These are phyloP conservation scores for Drosophila picticornis DNA, from an alignment of 2,888 invertebrate genomes.

Conservation along the genomic window DNA sequence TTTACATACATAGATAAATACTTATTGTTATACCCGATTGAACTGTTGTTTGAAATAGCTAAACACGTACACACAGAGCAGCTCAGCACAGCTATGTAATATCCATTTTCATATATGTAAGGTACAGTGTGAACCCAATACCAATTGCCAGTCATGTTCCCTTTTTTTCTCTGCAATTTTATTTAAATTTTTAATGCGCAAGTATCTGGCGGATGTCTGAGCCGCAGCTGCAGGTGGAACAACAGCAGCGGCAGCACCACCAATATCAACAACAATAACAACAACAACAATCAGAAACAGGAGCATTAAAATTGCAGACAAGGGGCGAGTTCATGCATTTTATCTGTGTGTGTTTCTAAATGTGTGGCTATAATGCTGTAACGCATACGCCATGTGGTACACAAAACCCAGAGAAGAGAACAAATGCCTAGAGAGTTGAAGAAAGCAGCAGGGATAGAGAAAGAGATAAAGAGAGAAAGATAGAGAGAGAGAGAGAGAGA, in stretches of 20 bases:
- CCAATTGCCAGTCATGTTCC: slow-evolving; percentile 28
- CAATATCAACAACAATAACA: slow-evolving; percentile 26
- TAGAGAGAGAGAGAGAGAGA: background rate
- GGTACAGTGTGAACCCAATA: slow-evolving; percentile 3
- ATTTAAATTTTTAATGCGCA: slow-evolving; percentile 75
- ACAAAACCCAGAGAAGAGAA: slow-evolving; percentile 21
- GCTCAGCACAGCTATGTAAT: slow-evolving; percentile 23
- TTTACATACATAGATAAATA: slow-evolving; percentile 17
- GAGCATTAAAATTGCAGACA: slow-evolving; percentile 74
- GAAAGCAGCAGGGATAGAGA: slow-evolving; percentile 1
- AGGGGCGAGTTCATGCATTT: slow-evolving; percentile 52
- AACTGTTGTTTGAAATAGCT: slow-evolving; percentile 43
- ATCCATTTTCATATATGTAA: slow-evolving; percentile 35
- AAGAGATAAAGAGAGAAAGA: slow-evolving; percentile 3
- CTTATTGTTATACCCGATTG: slow-evolving; percentile 45
- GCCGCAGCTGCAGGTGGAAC: slow-evolving; percentile 72
- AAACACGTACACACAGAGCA: slow-evolving; percentile 21
- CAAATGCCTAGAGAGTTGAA: slow-evolving; percentile 5
- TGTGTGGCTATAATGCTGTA: slow-evolving; percentile 43
- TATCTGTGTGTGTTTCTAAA: slow-evolving; percentile 25
- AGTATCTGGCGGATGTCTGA: slow-evolving; percentile 70
- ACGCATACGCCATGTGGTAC: slow-evolving; percentile 74
- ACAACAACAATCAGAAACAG: slow-evolving; percentile 9
- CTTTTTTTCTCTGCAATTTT: slow-evolving; percentile 67
- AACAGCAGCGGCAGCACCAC: slow-evolving; percentile 33